phyloP scores from a whole-genome alignment of 2,113 vertebrate genomes.

The Herpailurus yagouaroundi region DNA sequence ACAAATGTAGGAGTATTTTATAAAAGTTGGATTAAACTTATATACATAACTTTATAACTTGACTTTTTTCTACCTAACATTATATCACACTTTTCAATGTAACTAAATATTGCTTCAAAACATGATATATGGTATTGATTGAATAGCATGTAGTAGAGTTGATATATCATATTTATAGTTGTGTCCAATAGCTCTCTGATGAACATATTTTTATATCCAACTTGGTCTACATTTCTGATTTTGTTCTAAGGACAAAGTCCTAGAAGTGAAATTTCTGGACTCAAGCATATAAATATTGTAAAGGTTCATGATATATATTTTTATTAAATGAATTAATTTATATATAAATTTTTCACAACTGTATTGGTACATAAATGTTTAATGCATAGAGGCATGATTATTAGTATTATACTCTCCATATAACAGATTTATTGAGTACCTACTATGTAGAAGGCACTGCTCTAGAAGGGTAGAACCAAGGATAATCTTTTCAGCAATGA shows the following conservation, averaged over 20 bases:
- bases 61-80: background rate
- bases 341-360: background rate
- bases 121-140: background rate
- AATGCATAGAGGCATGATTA: background rate
- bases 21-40: slow-evolving; percentile 4
- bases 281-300: background rate
- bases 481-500: background rate
- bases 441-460: background rate
- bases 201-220: slow-evolving; percentile 11
- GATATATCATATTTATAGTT: background rate
- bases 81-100: background rate
- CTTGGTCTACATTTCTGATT: background rate
- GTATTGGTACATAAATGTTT: background rate
- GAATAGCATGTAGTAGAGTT: background rate
- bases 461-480: background rate
- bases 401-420: background rate
- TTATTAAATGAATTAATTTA: background rate
- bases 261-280: background rate
- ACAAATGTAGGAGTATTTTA: background rate
- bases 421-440: background rate
- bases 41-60: background rate
- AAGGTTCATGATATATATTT: background rate
- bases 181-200: background rate
- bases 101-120: background rate
- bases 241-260: background rate